Evolutionary conservation across 2,888 invertebrate genomes (phyloP).

Genomic region (Drosophila cognata): DNA sequence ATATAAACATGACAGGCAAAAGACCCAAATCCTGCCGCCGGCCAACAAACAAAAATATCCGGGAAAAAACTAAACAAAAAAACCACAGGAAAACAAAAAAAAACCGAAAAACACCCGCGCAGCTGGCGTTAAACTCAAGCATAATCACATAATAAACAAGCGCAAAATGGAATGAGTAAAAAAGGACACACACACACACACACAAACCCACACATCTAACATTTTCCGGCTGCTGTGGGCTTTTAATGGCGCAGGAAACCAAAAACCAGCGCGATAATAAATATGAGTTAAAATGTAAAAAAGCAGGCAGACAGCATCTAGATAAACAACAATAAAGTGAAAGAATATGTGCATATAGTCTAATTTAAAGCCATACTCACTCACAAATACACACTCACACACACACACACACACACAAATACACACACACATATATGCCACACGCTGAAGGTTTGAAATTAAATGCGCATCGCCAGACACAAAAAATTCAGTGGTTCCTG

Average conservation of each 20-base stretch:
- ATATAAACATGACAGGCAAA: conserved; percentile 56
- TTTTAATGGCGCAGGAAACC: conserved; percentile 62
- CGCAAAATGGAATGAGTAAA: conserved; percentile 31
- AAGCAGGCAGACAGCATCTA: conserved; percentile 58
- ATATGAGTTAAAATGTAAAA: conserved; percentile 74
- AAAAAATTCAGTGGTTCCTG: conserved; percentile 44
- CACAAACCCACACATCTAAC: conserved; percentile 8
- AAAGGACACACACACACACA: conserved; percentile 16
- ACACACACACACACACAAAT: conserved; percentile 9
- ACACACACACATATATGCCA: conserved; percentile 15
- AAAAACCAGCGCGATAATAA: conserved; percentile 71
- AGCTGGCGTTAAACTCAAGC: conserved; percentile 66
- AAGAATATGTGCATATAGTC: conserved; percentile 38
- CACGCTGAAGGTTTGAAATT: conserved; percentile 62
- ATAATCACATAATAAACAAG: conserved; percentile 79
- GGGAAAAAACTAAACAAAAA: conserved; percentile 16
- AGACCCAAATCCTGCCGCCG: conserved; percentile 67
- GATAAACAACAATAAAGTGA: conserved; percentile 63
- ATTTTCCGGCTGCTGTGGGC: conserved; percentile 47
- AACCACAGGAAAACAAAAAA: conserved; percentile 5
- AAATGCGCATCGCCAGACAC: conserved; percentile 45
- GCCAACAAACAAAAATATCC: conserved; percentile 50
- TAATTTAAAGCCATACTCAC: conserved; percentile 24
- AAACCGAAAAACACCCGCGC: conserved; percentile 19
- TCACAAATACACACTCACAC: conserved; percentile 1